Evolutionary conservation across 2,888 invertebrate genomes (phyloP).

Genomic region (Tipula confusa): DNA sequence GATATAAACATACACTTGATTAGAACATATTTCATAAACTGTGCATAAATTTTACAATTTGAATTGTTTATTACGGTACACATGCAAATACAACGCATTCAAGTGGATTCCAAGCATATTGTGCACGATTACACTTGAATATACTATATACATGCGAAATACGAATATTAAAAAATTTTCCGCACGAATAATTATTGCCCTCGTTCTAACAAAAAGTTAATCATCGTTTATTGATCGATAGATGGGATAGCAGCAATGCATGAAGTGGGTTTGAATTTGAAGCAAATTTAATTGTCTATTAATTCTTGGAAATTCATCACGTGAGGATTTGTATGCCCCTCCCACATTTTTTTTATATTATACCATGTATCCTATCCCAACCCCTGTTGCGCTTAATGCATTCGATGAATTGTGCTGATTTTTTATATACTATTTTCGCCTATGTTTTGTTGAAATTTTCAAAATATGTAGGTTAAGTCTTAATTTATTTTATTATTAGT

Average conservation of each 20-base stretch:
- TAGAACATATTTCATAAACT: background rate
- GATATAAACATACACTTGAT: background rate
- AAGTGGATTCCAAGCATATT: background rate
- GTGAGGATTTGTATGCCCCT: background rate
- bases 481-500: background rate
- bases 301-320: background rate
- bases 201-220: background rate
- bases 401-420: background rate
- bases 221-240: background rate
- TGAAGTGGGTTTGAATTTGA: background rate
- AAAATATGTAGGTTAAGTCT: background rate
- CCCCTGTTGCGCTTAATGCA: background rate
- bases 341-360: background rate
- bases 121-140: conserved; percentile 8
- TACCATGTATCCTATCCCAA: background rate
- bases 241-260: background rate
- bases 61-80: background rate
- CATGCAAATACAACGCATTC: background rate
- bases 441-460: background rate
- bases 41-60: background rate
- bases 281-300: background rate
- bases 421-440: background rate
- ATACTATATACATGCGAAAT: background rate
- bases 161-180: background rate
- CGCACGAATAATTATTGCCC: background rate